Base-by-base conservation (phyloP, 2,888 invertebrate species). In the Hydroisotoma schaefferi region DNA sequence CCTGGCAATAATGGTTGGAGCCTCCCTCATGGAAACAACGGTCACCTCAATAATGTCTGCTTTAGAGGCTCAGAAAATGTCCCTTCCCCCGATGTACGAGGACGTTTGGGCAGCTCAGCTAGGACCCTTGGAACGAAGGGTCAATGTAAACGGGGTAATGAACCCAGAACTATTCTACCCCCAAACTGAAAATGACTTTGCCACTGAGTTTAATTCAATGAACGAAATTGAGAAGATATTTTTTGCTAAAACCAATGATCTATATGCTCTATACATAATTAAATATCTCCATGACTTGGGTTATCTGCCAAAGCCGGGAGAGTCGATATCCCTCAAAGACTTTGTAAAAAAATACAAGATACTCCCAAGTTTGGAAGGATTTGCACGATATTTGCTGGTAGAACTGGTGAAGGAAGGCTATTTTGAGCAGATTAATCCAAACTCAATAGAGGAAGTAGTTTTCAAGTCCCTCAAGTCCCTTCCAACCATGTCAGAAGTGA, bases 21-120 rank as follows among this genome's bases (percentile, higher is more conserved):
- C 59, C 37, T 33, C 48, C 2, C 53, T 63, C 23, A 56, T 57
- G 2, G 57, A 63, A 43, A 63, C 63, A 15, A 57, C 57, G 2
- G 51, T 63, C 0, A 23, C 25, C 10, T 28, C 59, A 12, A 54
- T 63, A n/a, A 52, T 59, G 28, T 43, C 55, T 2, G 53, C 56
- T 20, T 54, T 63, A n/a, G 57, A 54, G 18, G 28, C 61, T 1
- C 58, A 64, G 25, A 54, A 61, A 43, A 51, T 29, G 3, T 48
- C 48, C 10, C 48, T 64, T 3, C 64, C 64, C 1, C 27, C 37
- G 1, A 12, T 61, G 10, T 57, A 48, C 37, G 51, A 58, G 28
- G 60, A 64, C 53, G 37, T 58, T 8, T 64, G 64, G 64, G 48
- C 57, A n/a, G 26, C 55, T 27, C 38, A 57, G 4, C 20, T 47